These are phyloP conservation scores for Danio albolineatus DNA, from an alignment of 2,797 vertebrate species.

Conservation along the genomic window DNA sequence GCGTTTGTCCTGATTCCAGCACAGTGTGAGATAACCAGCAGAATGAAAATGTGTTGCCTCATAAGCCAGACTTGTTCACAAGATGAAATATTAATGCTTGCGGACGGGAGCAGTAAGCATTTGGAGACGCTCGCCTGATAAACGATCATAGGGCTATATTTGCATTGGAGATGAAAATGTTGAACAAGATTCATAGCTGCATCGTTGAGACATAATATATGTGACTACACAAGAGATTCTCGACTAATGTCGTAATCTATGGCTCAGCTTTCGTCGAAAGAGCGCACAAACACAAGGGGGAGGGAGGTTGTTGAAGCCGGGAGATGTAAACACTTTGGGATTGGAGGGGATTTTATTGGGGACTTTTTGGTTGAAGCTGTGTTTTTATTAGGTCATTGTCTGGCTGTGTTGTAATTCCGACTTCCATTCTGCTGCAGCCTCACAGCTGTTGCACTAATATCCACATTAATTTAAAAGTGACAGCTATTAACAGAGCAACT, in stretches of 20 bases:
- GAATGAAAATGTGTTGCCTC: slow-evolving; percentile 67
- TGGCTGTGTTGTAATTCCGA: slow-evolving; percentile 66
- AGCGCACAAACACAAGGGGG: slow-evolving; percentile 60
- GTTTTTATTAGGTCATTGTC: slow-evolving; percentile 65
- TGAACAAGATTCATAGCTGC: slow-evolving; percentile 74
- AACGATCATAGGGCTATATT: slow-evolving; percentile 82
- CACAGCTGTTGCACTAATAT: slow-evolving; percentile 78
- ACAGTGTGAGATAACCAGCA: slow-evolving; percentile 48
- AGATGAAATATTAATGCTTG: slow-evolving; percentile 82
- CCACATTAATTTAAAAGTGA: slow-evolving; percentile 74
- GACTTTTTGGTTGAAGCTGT: slow-evolving; percentile 26
- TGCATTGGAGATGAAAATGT: slow-evolving; percentile 83
- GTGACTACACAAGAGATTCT: slow-evolving; percentile 72
- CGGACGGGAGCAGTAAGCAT: slow-evolving; percentile 77
- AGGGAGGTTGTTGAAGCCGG: background rate
- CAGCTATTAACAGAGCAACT: slow-evolving; percentile 72
- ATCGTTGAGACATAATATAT: slow-evolving; percentile 69
- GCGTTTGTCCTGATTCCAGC: slow-evolving; percentile 39
- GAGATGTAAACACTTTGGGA: slow-evolving; percentile 34
- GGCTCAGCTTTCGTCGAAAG: slow-evolving; percentile 67
- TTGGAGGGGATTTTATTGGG: slow-evolving; percentile 29
- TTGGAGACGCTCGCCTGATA: slow-evolving; percentile 80
- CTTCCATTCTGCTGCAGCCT: slow-evolving; percentile 66
- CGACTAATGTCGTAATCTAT: slow-evolving; percentile 75
- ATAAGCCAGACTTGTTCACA: slow-evolving; percentile 69